A percentile compares a stretch with the other conserved stretches of the same genome.
Conservation (phyloP, 1,140 invertebrate genomes). For the Drusus annulatus region DNA sequence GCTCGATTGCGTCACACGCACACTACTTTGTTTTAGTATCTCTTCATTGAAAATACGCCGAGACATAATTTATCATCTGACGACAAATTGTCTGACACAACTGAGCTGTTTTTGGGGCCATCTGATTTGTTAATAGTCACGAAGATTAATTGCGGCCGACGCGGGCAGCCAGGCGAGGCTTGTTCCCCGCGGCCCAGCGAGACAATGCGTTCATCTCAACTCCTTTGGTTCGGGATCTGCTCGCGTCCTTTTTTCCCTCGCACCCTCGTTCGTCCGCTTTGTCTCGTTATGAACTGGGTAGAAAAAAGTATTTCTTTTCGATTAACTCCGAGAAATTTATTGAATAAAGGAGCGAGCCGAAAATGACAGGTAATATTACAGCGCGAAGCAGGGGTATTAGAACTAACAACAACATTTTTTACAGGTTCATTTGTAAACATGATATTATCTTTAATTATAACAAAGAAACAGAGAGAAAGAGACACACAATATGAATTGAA, state of each 20-base stretch:
- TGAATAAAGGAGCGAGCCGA: slow-evolving; percentile 36
- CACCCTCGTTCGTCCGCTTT: slow-evolving; percentile 44
- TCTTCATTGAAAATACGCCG: not conserved
- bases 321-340: slow-evolving; percentile 55
- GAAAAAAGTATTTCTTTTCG: slow-evolving; percentile 51
- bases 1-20: too few species aligned
- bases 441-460: too few species aligned
- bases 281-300: slow-evolving; percentile 45
- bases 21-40: not conserved
- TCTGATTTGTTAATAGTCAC: slow-evolving; percentile 53
- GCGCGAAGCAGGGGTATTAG: slow-evolving; percentile 3
- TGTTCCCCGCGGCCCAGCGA: not conserved
- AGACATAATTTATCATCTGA: slow-evolving; percentile 19
- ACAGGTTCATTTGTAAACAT: too few species aligned
- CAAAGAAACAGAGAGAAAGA: too few species aligned
- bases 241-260: slow-evolving; percentile 20
- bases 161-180: not conserved
- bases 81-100: slow-evolving; percentile 43
- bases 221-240: slow-evolving; percentile 1
- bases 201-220: slow-evolving; percentile 22
- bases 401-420: not conserved
- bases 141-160: slow-evolving; percentile 48
- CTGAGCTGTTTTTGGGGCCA: not conserved
- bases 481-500: too few species aligned
- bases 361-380: slow-evolving; percentile 49